Base-by-base conservation (phyloP, 2,888 invertebrate genomes). In the Linnaemya tessellans region DNA sequence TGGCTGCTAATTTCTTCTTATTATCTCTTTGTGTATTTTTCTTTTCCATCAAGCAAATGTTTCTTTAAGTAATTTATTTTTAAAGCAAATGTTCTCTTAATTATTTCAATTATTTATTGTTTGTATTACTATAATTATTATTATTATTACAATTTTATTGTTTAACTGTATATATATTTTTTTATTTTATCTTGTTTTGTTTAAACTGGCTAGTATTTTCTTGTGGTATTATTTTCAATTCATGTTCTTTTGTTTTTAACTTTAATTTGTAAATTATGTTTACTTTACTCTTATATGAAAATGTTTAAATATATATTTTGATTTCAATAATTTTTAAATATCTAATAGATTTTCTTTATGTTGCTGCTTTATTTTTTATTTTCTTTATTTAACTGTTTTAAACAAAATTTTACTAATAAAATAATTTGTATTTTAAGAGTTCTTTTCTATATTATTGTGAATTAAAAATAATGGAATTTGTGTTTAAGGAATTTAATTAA, bases 321-420 rank as follows among this genome's bases (percentile, higher is more conserved):
- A 74, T 77, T 87, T 85, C 77, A 56, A 49, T 74, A 77, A 49
- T 62, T 80, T 83, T 84, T 73, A 75, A 85, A 81, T 79, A 80
- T 77, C 68, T 80, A 80, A 73, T 58, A 83, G 49, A 79, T 54
- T 74, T 58, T 18, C 38, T 58, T 43, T 65, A 20, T 67, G n/a
- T 38, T 56, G 41, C 13, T 41, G 41, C 68, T 13, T 64, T 30
- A n/a, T n/a, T n/a, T 60, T 46, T 30, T 10, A 62, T 20, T 67
- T 65, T 54, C 41, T 30, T 60, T 62, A 71, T 70, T 71, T 75
- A 70, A 81, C 70, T 73, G 3, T 51, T 74, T 51, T 79, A 43
- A 86, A 86, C 68, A 82, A 81, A 86, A 82, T 79, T 84, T 77
- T 46, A 9, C 79, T 84, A 86, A 84, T 82, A 75, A 67, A 79